Percentiles rank a stretch among this genome's conserved stretches.
Evolutionary conservation across 1,140 invertebrate genomes (phyloP).

Genomic region (Ganaspis sp.): DNA sequence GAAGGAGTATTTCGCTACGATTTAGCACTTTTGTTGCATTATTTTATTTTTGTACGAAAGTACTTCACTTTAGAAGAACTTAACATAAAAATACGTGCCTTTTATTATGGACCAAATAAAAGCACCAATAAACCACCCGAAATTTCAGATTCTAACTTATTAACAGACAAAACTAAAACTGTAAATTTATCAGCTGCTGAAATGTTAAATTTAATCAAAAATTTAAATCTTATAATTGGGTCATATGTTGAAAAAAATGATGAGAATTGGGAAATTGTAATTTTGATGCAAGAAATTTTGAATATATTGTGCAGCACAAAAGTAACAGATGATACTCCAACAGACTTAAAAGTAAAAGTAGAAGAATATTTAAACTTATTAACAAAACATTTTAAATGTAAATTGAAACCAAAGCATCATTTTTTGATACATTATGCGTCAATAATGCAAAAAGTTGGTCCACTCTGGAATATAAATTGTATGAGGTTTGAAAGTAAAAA

Average conservation of each 20-base stretch:
- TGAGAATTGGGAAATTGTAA: slow-evolving; percentile 38
- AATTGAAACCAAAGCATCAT: slow-evolving; percentile 48
- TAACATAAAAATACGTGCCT: slow-evolving; percentile 44
- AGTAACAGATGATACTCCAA: slow-evolving; percentile 39
- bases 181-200: slow-evolving; percentile 57
- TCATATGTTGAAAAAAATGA: slow-evolving; percentile 49
- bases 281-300: slow-evolving; percentile 42
- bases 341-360: slow-evolving; percentile 30
- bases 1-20: slow-evolving; percentile 67
- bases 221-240: slow-evolving; percentile 46
- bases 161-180: slow-evolving; percentile 33
- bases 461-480: slow-evolving; percentile 39
- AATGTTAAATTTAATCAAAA: slow-evolving; percentile 46
- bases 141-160: background rate
- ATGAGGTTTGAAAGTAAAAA: slow-evolving; percentile 39
- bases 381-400: background rate
- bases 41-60: slow-evolving; percentile 56
- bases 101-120: background rate
- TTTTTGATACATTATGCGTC: slow-evolving; percentile 33
- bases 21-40: slow-evolving; percentile 56
- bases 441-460: slow-evolving; percentile 28
- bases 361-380: slow-evolving; percentile 35
- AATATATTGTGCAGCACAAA: slow-evolving; percentile 41
- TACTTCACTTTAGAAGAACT: slow-evolving; percentile 55
- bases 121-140: background rate